These are phyloP conservation scores for Platycercus adscitus DNA, from an alignment of 2,113 vertebrate genomes.

Conservation along the genomic window DNA sequence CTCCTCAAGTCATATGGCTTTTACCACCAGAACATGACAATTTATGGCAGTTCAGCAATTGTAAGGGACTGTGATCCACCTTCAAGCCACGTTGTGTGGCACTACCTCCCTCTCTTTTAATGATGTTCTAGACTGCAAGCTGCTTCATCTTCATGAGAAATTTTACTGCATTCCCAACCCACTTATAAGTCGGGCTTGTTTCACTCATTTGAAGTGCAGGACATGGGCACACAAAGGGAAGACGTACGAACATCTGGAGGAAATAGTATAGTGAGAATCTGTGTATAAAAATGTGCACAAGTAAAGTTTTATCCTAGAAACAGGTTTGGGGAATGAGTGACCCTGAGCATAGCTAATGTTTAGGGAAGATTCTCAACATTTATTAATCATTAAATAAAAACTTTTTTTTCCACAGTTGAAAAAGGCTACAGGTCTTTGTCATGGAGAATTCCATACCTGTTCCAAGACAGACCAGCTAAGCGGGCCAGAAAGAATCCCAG, in stretches of 20 bases:
- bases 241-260: background rate
- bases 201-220: background rate
- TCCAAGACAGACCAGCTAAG: slow-evolving; percentile 87
- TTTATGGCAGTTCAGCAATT: background rate
- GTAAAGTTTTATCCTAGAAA: background rate
- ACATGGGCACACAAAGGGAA: background rate
- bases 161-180: background rate
- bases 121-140: background rate
- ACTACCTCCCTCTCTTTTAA: background rate
- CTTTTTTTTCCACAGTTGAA: background rate
- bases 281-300: background rate
- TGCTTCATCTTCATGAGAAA: background rate
- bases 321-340: background rate
- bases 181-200: background rate
- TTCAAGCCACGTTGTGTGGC: background rate
- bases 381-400: background rate
- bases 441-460: slow-evolving; percentile 78
- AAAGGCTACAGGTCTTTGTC: background rate
- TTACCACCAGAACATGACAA: background rate
- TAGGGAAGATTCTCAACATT: background rate
- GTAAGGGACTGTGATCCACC: background rate
- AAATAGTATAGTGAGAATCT: background rate
- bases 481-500: slow-evolving; percentile 88
- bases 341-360: background rate
- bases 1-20: background rate